phyloP scores from a whole-genome alignment of 2,113 vertebrate species.

The Poicephalus meyeri region DNA sequence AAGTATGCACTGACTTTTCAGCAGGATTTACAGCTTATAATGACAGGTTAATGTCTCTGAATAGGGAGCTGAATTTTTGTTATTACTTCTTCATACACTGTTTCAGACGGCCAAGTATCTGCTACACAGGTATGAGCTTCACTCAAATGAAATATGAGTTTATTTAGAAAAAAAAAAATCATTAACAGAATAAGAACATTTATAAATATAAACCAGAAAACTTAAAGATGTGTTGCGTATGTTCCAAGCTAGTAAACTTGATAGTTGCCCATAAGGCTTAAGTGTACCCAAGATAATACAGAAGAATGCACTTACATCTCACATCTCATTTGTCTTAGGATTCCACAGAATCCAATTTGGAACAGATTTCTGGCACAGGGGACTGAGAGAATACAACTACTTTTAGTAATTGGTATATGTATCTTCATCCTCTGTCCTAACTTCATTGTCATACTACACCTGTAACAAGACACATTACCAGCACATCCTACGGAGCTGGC shows the following conservation, averaged over 20 bases:
- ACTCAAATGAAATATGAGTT: background rate
- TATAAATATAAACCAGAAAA: background rate
- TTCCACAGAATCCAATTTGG: background rate
- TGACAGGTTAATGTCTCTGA: background rate
- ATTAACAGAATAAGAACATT: background rate
- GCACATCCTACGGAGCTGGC: background rate
- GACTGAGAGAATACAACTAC: background rate
- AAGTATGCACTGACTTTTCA: background rate
- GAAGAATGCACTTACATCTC: background rate
- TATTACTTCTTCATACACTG: background rate
- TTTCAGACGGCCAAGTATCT: background rate
- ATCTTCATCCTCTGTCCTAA: background rate
- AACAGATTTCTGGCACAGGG: background rate
- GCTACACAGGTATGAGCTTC: background rate
- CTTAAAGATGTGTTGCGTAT: background rate
- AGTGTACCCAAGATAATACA: background rate
- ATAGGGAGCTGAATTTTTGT: background rate
- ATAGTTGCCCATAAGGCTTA: background rate
- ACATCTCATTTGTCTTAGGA: background rate
- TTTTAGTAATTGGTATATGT: background rate
- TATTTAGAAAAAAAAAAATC: background rate
- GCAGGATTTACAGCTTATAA: background rate
- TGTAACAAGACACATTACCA: background rate
- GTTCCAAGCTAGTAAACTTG: background rate
- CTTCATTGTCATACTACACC: rapidly evolving